Evolutionary conservation across 2,888 invertebrate genomes (phyloP), one percentile per base, ranked within the genome.

Genomic region (Lycophotia porphyrea): DNA sequence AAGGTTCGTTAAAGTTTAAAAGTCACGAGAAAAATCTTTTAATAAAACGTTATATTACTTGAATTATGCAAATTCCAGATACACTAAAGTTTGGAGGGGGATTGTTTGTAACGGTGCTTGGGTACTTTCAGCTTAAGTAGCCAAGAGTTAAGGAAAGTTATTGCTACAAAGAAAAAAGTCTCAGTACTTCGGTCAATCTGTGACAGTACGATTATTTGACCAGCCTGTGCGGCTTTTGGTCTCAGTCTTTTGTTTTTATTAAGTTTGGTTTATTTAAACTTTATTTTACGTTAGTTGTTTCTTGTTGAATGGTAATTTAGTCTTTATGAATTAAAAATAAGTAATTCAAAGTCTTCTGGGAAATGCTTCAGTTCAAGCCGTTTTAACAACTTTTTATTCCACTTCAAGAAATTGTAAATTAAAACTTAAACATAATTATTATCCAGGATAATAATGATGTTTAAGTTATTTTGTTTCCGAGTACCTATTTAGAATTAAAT

Each of bases 1-100:
- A 80, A 71, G 66, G 42, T 31, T 71, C 55, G 58, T 74, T 76
- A 58, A 68, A 76, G 74, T 68, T 74, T 58, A 31, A 67, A 67
- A 71, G 70, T 47, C 42, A 15, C 39, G 47, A 60, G 49, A 60
- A 68, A 74, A 67, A 67, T 67, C 31, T 65, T 82, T 66, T 44
- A 71, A 75, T 76, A 73, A 74, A 75, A 73, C 27, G 13, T 31
- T 76, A 63, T 70, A 64, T 74, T 81, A 49, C 60, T 65, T 39
- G 70, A 60, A 71, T 65, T 76, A 76, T 76, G 82, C 58, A 81
- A 84, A 79, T 72, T 74, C 31, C 49, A 67, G 36, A 36, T 34
- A 34, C 63, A 70, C 39, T 60, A 49, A 80, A 76, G 71, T 77
- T 83, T 31, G 34, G 18, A 39, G 61, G 18, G n/a, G 52, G 74